These are phyloP conservation scores for Mimachlamys varia DNA, from an alignment of 2,888 invertebrate genomes.

Conservation along the genomic window DNA sequence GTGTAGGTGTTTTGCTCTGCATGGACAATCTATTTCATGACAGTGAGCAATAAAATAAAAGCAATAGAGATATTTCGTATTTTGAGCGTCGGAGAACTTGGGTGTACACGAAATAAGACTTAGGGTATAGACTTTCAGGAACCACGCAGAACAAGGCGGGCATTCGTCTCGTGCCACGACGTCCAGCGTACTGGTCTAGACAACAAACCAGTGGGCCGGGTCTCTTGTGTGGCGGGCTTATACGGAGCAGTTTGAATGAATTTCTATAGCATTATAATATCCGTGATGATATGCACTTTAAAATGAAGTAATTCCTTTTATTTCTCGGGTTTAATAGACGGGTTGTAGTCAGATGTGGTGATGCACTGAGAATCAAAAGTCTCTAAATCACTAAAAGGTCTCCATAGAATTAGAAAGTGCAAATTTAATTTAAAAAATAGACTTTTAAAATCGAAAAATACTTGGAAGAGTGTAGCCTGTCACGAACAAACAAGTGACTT, in stretches of 20 bases:
- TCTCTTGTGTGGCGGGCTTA: not conserved
- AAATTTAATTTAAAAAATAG: slow-evolving; percentile 29
- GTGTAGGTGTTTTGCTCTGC: not conserved
- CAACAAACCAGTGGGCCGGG: not conserved
- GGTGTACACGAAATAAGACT: not conserved
- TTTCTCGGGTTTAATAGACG: slow-evolving; percentile 1
- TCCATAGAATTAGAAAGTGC: not conserved
- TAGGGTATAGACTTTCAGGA: not conserved
- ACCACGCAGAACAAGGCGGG: not conserved
- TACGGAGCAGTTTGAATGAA: not conserved
- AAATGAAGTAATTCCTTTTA: slow-evolving; percentile 16
- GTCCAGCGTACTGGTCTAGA: not conserved
- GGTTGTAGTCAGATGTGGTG: not conserved
- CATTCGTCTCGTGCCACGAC: not conserved
- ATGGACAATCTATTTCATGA: not conserved
- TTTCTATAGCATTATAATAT: not conserved
- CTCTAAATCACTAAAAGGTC: not conserved
- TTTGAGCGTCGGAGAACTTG: not conserved
- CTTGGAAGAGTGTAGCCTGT: not conserved
- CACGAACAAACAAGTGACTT: not conserved
- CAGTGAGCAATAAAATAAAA: not conserved
- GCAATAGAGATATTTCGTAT: not conserved
- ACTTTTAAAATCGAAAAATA: slow-evolving; percentile 17
- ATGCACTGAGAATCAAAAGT: not conserved
- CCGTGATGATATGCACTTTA: slow-evolving; percentile 34